Evolutionary conservation across 2,113 vertebrate genomes (phyloP), one percentile per base, ranked within the genome.

Genomic region (Centropus bengalensis): DNA sequence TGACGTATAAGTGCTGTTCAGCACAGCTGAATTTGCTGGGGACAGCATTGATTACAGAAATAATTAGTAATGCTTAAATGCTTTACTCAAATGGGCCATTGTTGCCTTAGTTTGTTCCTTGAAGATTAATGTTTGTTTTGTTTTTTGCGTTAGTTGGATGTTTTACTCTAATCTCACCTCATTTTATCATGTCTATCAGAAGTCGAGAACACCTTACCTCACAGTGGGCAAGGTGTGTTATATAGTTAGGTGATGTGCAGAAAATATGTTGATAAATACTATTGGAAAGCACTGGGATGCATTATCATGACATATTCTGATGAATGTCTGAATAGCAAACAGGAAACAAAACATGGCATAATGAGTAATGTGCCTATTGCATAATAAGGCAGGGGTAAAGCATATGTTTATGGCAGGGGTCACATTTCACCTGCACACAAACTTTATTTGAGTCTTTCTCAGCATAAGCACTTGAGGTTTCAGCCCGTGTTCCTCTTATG

Each of bases 371-470:
- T 60, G 44, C 44, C 27, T 44, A 1, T 77, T 1, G 1, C 40
- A 24, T 44, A 47, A 8, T 33, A 14, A 47, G 14, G 21, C 45
- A 42, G 40, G 36, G 47, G 9, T 62, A 64, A 55, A 80, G 26
- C 18, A 12, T 36, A 6, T 3, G 0, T 1, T 3, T 22, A 3
- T 4, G 32, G 44, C 51, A 75, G 62, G 64, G 12, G 14, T 32
- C 22, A 24, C 4, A 0, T 30, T 81, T n/a, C 66, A 42, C 19
- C 51, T 75, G 33, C 62, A 12, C 51, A 24, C 28, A 38, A 27
- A 63, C 45, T 82, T 45, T 8, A 18, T 66, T 82, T 70, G 60
- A 32, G 32, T 22, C 33, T 66, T 55, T 54, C 40, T 40, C 42
- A 42, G 2, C 55, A 30, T 49, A 54, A 69, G 30, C 55, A 40